Percentiles rank a stretch among this genome's conserved stretches.
Evolutionary conservation across 2,113 vertebrate genomes (phyloP).

Genomic region (Heptranchias perlo): DNA sequence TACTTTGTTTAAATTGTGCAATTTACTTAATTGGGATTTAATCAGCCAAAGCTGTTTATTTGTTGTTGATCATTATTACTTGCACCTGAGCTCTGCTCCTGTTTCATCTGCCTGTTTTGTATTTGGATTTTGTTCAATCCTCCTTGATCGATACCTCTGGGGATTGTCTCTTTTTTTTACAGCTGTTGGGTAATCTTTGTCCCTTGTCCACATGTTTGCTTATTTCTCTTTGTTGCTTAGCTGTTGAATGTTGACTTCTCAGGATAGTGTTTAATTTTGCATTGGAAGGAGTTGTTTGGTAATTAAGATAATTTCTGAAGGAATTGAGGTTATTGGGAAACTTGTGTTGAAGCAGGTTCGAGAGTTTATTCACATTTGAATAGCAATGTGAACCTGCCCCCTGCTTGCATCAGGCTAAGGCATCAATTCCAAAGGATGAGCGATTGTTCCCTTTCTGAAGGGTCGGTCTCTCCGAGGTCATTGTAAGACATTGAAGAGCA

Average conservation of each 20-base stretch:
- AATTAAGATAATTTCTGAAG: not conserved
- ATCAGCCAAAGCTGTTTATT: conserved; percentile 8
- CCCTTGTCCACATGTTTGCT: rapidly evolving
- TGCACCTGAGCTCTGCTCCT: not conserved
- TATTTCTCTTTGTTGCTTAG: too few relatives aligned
- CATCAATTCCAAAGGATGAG: not conserved
- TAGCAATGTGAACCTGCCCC: not conserved
- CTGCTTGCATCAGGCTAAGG: not conserved
- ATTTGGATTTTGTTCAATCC: not conserved
- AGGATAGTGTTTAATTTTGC: not conserved
- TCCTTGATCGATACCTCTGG: not conserved
- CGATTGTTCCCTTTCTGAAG: not conserved
- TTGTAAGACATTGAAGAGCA: not conserved
- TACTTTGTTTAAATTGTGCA: conserved; percentile 25
- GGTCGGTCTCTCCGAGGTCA: not conserved
- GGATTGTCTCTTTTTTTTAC: not conserved
- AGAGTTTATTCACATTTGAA: too few relatives aligned
- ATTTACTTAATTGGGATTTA: conserved; percentile 28
- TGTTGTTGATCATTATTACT: not conserved
- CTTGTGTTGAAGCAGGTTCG: not conserved
- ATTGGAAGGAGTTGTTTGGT: not conserved
- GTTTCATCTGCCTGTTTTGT: not conserved
- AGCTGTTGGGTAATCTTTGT: not conserved
- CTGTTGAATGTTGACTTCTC: not conserved
- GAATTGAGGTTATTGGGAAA: not conserved